Percentiles rank a stretch among this genome's conserved stretches.
Evolutionary conservation across 2,888 invertebrate species (phyloP).

Genomic region (Andrena hattorfiana): DNA sequence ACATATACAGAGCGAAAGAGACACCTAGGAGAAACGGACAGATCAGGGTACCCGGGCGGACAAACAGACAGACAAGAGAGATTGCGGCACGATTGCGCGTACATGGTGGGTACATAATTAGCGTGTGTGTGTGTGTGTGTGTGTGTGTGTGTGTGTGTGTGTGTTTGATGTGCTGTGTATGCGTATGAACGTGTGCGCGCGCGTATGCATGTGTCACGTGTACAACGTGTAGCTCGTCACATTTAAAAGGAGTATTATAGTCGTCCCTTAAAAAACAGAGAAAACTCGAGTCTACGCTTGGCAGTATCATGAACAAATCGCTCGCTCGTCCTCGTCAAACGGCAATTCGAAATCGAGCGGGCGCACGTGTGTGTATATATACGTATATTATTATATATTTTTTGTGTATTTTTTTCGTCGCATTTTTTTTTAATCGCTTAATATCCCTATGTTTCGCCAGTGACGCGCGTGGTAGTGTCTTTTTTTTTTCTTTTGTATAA

Average conservation of each 20-base stretch:
- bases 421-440: conserved; percentile 17
- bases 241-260: conserved; percentile 74
- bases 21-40: conserved; percentile 57
- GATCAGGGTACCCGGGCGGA: conserved; percentile 48
- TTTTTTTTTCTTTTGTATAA: conserved; percentile 23
- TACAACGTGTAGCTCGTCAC: conserved; percentile 33
- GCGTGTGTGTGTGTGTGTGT: not conserved
- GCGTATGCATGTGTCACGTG: conserved; percentile 2
- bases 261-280: conserved; percentile 73
- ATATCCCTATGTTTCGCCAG: conserved; percentile 25
- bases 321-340: conserved; percentile 58
- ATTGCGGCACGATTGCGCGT: conserved; percentile 40
- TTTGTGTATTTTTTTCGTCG: conserved; percentile 37
- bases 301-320: conserved; percentile 83
- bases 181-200: conserved; percentile 11
- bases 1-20: conserved; percentile 41
- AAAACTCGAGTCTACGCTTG: conserved; percentile 79
- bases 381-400: conserved; percentile 35
- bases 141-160: not conserved
- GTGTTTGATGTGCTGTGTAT: not conserved
- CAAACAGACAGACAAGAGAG: conserved; percentile 62
- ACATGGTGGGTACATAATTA: conserved; percentile 26
- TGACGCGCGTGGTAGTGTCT: conserved; percentile 12
- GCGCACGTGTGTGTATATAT: conserved; percentile 49
- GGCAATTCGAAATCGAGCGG: conserved; percentile 56